Conservation (phyloP, 1,140 invertebrate species). For the Ganaspis sp. region DNA sequence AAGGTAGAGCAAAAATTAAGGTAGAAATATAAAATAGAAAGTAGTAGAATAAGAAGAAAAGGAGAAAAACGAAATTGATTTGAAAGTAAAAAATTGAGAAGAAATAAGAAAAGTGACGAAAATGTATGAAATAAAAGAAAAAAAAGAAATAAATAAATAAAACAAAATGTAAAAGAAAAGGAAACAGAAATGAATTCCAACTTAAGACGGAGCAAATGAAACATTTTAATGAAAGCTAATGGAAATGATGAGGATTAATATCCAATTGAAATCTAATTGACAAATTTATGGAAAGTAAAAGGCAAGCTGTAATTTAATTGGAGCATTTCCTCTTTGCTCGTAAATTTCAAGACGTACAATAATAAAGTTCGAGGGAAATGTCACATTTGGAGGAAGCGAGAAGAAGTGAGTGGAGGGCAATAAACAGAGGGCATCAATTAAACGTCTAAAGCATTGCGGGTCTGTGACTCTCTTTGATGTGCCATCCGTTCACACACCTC, state of each 20-base stretch:
- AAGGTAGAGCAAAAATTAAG: too few species aligned
- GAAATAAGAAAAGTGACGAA: too few species aligned
- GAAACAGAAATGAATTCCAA: too few species aligned
- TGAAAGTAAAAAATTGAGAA: too few species aligned
- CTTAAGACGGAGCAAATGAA: too few species aligned
- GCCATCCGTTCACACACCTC: conserved; percentile 41
- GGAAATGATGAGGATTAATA: background rate
- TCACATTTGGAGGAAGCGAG: background rate
- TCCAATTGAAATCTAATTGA: background rate
- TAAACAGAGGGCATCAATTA: conserved; percentile 56
- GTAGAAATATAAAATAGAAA: too few species aligned
- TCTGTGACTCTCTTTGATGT: conserved; percentile 53
- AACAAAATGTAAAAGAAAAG: too few species aligned
- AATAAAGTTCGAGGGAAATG: conserved; percentile 28
- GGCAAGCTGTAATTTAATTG: background rate
- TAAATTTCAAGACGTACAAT: conserved; percentile 17
- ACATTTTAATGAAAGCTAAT: too few species aligned
- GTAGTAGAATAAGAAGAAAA: too few species aligned
- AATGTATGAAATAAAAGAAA: too few species aligned
- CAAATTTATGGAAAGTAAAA: background rate
- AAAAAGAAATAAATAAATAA: too few species aligned
- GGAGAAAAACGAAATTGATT: too few species aligned
- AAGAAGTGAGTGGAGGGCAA: conserved; percentile 27
- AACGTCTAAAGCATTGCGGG: conserved; percentile 42
- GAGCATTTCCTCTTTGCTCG: background rate